A percentile compares a stretch with the other conserved stretches of the same genome.
These are phyloP conservation scores for Erpobdella octoculata DNA, from an alignment of 2,888 invertebrate genomes.

Conservation along the genomic window DNA sequence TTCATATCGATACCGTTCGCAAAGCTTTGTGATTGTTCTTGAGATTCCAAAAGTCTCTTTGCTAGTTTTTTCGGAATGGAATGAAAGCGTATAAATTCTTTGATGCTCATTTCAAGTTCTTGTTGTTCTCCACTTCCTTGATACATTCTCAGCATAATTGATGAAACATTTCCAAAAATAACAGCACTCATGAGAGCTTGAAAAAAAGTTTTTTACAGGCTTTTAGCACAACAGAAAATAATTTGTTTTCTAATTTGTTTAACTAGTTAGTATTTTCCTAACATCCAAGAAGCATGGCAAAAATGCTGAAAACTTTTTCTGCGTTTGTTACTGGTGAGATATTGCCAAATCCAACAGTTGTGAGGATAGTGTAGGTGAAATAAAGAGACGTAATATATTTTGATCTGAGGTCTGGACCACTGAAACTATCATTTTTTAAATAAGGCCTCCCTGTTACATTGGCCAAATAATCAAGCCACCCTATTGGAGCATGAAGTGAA, in stretches of 20 bases:
- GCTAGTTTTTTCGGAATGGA: constrained; percentile 50
- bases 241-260: too few relatives aligned
- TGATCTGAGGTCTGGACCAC: constrained; percentile 49
- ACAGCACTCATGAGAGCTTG: constrained; percentile 52
- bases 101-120: constrained; percentile 50
- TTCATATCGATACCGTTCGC: constrained; percentile 54
- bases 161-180: constrained; percentile 53
- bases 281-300: constrained; percentile 53
- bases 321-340: constrained; percentile 51
- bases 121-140: constrained; percentile 53
- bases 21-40: constrained; percentile 50
- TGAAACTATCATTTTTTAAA: constrained; percentile 45
- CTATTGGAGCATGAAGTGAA: constrained; percentile 38
- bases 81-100: constrained; percentile 53
- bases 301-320: constrained; percentile 52
- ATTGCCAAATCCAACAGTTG: constrained; percentile 53
- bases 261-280: constrained; percentile 39
- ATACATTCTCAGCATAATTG: constrained; percentile 52
- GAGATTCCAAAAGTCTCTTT: constrained; percentile 49
- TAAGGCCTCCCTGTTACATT: constrained; percentile 44
- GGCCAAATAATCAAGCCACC: constrained; percentile 50
- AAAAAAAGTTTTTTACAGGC: background rate
- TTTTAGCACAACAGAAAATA: background rate
- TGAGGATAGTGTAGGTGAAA: constrained; percentile 52
- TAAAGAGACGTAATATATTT: constrained; percentile 52